Conservation (phyloP, 2,113 vertebrate genomes). For the Entelurus aequoreus region DNA sequence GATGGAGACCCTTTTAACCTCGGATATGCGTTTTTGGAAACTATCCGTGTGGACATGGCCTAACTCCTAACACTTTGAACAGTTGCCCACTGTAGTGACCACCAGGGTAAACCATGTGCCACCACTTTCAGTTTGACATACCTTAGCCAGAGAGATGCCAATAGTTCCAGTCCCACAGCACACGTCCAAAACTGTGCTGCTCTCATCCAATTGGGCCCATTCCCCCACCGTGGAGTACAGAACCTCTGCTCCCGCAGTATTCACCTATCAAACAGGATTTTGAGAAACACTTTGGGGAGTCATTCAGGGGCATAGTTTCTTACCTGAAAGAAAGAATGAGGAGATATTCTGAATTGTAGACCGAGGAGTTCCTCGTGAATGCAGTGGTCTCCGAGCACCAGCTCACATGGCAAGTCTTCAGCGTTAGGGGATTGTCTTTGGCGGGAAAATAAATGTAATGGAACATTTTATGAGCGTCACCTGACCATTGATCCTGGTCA, state of each 20-base stretch:
- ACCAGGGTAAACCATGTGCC: too few relatives aligned
- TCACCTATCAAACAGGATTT: conserved; percentile 72
- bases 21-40: too few relatives aligned
- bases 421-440: conserved; percentile 85
- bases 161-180: conserved; percentile 97
- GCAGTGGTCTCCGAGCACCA: conserved; percentile 80
- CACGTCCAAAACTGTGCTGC: conserved; percentile 84
- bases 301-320: background rate
- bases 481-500: too few relatives aligned
- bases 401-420: conserved; percentile 85
- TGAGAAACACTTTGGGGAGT: background rate
- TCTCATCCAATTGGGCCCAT: conserved; percentile 81
- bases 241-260: conserved; percentile 87
- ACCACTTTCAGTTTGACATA: conserved; percentile 15
- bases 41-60: too few relatives aligned
- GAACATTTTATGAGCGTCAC: too few relatives aligned
- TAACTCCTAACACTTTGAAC: too few relatives aligned
- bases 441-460: background rate
- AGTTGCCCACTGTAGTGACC: too few relatives aligned
- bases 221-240: conserved; percentile 85
- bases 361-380: conserved; percentile 90
- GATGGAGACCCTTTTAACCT: too few relatives aligned
- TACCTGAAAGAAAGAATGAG: conserved; percentile 96
- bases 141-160: conserved; percentile 90
- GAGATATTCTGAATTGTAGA: conserved; percentile 88